Percentiles rank a stretch among this genome's conserved stretches.
Evolutionary conservation across 1,140 invertebrate species (phyloP).

Genomic region (Drosophila lowei): DNA sequence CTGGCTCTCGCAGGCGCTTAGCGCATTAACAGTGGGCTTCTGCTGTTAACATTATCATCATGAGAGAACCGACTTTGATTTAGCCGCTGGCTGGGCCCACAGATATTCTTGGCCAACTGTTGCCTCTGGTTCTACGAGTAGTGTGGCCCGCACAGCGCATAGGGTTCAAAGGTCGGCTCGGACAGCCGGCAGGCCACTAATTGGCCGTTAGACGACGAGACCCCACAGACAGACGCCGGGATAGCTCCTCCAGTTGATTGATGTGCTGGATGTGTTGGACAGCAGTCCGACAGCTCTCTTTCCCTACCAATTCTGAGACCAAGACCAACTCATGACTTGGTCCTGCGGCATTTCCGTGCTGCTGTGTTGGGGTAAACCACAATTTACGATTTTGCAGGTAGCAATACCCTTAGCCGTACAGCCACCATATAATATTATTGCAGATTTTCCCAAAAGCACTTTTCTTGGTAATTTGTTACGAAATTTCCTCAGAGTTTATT

Average conservation of each 20-base stretch:
- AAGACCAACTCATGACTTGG: too few species aligned
- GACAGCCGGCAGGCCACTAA: conserved; percentile 23
- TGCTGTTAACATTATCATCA: conserved; percentile 18
- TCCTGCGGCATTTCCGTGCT: too few species aligned
- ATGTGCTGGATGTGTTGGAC: too few species aligned
- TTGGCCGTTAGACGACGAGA: conserved; percentile 9
- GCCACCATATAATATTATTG: conserved; percentile 1
- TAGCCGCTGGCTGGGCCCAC: conserved; percentile 16
- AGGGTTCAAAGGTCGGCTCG: conserved; percentile 41
- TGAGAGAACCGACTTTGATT: conserved; percentile 35
- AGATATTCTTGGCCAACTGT: conserved; percentile 33
- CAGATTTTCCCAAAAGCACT: background rate
- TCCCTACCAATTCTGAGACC: too few species aligned
- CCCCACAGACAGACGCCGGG: background rate
- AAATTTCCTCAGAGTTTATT: conserved; percentile 1
- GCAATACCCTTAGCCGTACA: too few species aligned
- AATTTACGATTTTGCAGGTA: conserved; percentile 3
- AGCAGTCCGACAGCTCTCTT: too few species aligned
- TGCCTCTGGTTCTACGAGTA: conserved; percentile 1
- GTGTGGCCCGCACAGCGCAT: conserved; percentile 17
- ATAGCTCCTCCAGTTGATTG: too few species aligned
- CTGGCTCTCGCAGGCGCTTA: conserved; percentile 1
- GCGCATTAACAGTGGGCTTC: conserved; percentile 33
- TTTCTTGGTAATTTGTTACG: background rate
- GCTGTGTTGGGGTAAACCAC: background rate